Conservation (phyloP, 2,797 vertebrate genomes). For the Furcifer pardalis region DNA sequence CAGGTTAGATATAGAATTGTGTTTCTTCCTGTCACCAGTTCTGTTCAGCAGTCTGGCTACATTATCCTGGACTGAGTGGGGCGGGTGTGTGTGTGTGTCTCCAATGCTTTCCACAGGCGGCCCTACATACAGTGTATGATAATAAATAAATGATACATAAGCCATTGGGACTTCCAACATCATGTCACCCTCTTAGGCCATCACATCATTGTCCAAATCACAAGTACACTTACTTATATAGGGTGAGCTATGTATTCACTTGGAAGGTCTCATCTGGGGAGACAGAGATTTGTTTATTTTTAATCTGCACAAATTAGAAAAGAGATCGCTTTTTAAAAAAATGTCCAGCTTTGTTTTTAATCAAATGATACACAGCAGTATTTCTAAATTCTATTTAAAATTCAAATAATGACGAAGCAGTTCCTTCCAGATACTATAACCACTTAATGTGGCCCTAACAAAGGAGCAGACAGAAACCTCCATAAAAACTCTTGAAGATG, state of each 20-base stretch:
- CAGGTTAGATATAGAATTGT: no score
- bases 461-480: slow-evolving; percentile 65
- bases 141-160: not conserved
- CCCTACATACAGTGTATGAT: not conserved
- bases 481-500: slow-evolving; percentile 60
- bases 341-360: slow-evolving; percentile 67
- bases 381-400: slow-evolving; percentile 72
- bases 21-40: no score
- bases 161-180: not conserved
- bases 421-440: slow-evolving; percentile 58
- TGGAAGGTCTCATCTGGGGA: slow-evolving; percentile 11
- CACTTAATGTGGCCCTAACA: slow-evolving; percentile 60
- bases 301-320: slow-evolving; percentile 22
- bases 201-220: not conserved
- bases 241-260: slow-evolving; percentile 1
- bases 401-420: slow-evolving; percentile 67
- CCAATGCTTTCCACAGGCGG: not conserved
- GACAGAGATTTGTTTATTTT: not conserved
- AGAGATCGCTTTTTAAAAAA: slow-evolving; percentile 31
- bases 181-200: not conserved
- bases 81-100: no score
- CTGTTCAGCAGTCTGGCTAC: no score
- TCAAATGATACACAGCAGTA: slow-evolving; percentile 69
- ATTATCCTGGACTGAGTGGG: no score
- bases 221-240: not conserved